These are phyloP conservation scores for Drosophila grimshawi DNA, from an alignment of 1,140 invertebrate species.

Conservation along the genomic window DNA sequence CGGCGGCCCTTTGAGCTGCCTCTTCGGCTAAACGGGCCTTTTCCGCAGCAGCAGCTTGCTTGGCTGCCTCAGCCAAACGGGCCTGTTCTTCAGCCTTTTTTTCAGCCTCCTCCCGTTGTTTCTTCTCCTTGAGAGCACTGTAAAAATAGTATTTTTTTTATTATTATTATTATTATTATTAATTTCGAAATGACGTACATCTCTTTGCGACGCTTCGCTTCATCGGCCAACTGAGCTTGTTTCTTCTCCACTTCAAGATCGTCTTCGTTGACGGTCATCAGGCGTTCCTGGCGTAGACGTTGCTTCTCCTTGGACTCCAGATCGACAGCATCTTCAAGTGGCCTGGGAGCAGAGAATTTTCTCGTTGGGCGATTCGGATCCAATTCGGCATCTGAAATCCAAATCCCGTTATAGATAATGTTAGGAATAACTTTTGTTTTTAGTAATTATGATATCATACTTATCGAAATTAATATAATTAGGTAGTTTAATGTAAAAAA, in stretches of 20 bases:
- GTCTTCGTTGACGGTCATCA: constrained; percentile 84
- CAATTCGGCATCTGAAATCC: constrained; percentile 85
- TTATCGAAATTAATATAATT: neutral
- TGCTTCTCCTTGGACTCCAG: constrained; percentile 85
- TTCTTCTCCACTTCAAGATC: constrained; percentile 86
- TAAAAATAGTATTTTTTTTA: neutral
- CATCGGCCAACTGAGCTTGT: constrained; percentile 86
- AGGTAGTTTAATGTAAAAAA: neutral
- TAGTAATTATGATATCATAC: neutral
- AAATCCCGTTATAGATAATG: constrained; percentile 37
- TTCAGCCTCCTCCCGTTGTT: constrained; percentile 81
- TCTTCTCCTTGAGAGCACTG: constrained; percentile 58
- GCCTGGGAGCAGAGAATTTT: constrained; percentile 87
- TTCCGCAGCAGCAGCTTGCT: constrained; percentile 80
- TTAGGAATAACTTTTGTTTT: neutral
- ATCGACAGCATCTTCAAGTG: constrained; percentile 86
- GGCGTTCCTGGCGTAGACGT: constrained; percentile 85
- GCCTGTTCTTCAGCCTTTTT: constrained; percentile 85
- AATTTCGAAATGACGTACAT: constrained; percentile 83
- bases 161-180: neutral
- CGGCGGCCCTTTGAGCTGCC: constrained; percentile 73
- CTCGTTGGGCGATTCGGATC: constrained; percentile 87
- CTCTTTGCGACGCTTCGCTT: constrained; percentile 87
- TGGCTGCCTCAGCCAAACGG: constrained; percentile 47
- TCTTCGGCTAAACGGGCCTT: constrained; percentile 67